Conservation (phyloP, 2,113 vertebrate genomes). For the Lutjanus erythropterus region DNA sequence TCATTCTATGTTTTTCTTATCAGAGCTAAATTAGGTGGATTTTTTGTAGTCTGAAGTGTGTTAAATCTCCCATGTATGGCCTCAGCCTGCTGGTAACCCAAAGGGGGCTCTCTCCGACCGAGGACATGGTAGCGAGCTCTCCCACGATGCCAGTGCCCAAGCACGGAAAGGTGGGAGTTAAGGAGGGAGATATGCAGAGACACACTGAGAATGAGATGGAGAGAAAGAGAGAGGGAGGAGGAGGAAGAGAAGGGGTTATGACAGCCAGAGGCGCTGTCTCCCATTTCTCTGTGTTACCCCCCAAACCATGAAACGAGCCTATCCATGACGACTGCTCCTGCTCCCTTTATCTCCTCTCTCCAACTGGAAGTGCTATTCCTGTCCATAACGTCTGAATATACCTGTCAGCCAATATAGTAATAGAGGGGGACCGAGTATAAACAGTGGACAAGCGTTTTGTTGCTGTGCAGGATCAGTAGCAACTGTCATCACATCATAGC, state of each 20-base stretch:
- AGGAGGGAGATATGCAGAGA: conserved; percentile 58
- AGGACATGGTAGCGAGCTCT: conserved; percentile 73
- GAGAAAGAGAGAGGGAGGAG: conserved; percentile 7
- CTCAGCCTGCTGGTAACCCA: conserved; percentile 70
- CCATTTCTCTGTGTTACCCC: conserved; percentile 63
- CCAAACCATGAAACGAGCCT: conserved; percentile 69
- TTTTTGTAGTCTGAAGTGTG: conserved; percentile 20
- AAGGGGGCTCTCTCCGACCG: conserved; percentile 82
- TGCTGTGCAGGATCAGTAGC: conserved; percentile 41
- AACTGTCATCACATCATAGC: conserved; percentile 36
- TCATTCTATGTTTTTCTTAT: neutral
- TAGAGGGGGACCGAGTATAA: conserved; percentile 22
- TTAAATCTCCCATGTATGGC: conserved; percentile 34
- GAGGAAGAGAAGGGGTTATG: conserved; percentile 69
- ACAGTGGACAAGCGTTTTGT: conserved; percentile 39
- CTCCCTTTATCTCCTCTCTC: conserved; percentile 56
- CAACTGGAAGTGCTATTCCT: conserved; percentile 57
- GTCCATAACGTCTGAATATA: conserved; percentile 54
- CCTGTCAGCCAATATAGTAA: conserved; percentile 63
- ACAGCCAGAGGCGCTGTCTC: conserved; percentile 80
- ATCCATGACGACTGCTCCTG: conserved; percentile 64
- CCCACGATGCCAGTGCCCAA: conserved; percentile 59
- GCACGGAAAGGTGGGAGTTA: conserved; percentile 66
- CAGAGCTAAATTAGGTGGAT: neutral
- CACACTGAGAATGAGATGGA: conserved; percentile 56